Base-by-base conservation (phyloP, 2,113 vertebrate species). In the Centrocercus urophasianus region DNA sequence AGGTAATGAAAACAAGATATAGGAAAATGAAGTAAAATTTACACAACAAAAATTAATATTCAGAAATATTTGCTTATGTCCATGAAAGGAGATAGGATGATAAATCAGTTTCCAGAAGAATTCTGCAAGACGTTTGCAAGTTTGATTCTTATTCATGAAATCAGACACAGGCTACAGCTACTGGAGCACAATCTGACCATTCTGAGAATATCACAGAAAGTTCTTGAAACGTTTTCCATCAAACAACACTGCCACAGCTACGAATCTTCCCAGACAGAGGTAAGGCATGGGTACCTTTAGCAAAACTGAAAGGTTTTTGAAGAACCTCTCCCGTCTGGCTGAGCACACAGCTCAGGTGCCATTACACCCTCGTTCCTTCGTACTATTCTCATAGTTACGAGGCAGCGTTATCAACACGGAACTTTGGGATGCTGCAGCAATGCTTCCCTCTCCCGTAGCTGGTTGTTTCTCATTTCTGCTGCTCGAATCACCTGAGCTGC, bases 351-450 rank as follows among this genome's bases (percentile, higher is more conserved):
- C 15, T 65, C 64, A 76, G 79, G 88, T 73, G 78, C 52, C 28
- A 6, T 78, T 86, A 79, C 13, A 8, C 8, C 27, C 34, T 95
- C 32, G 17, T 90, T 85, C 92, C 91, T 93, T 93, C 30, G 32
- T 94, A 89, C 59, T 52, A 89, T 13, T 72, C 69, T 84, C n/a
- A 12, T 38, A 76, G 61, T 90, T 93, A 87, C 12, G 24, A 92
- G 83, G 90, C 78, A 93, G 80, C 10, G 40, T 71, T 96, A 95
- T 45, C 70, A 93, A 60, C 52, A 43, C 6, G 32, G 76, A 96
- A 93, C 79, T 97, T 95, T 96, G 83, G 79, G 92, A 97, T 94
- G 92, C 96, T 95, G 95, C 94, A 96, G 95, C 85, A 89, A 59
- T 19, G 83, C 72, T 90, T 95, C 79, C n/a, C 72, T 72, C 93